A percentile compares a stretch with the other conserved stretches of the same genome.
These are phyloP conservation scores for Myzus persicae DNA, from an alignment of 1,140 invertebrate genomes.

Conservation along the genomic window DNA sequence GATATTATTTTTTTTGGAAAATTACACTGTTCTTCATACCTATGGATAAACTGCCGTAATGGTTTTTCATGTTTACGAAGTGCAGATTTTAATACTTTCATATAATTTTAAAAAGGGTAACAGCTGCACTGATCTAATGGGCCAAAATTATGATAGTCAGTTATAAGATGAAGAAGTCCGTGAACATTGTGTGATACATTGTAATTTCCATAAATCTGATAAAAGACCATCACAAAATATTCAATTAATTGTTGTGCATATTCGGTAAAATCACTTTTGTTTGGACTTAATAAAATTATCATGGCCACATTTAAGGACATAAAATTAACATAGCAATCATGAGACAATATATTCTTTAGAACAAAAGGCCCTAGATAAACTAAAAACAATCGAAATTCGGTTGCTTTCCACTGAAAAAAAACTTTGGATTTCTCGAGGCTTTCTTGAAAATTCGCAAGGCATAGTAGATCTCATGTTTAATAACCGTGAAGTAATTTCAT, in stretches of 20 bases:
- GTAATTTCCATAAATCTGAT: background rate
- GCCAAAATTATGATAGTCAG: background rate
- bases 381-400: background rate
- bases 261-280: background rate
- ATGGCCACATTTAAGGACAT: background rate
- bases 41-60: background rate
- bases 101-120: background rate
- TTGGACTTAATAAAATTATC: conserved; percentile 5
- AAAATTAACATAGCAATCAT: background rate
- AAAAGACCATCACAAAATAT: background rate
- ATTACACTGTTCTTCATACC: background rate
- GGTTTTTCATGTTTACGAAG: background rate
- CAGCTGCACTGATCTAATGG: background rate
- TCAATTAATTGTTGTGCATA: background rate
- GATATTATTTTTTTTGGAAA: background rate
- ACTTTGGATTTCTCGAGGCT: background rate
- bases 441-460: background rate
- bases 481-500: background rate
- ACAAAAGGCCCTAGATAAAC: background rate
- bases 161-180: background rate
- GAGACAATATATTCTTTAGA: background rate
- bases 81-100: background rate
- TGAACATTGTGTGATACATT: background rate
- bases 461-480: background rate
- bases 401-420: background rate